A percentile compares a stretch with the other conserved stretches of the same genome.
Evolutionary conservation across 2,113 vertebrate species (phyloP).

Genomic region (Nyctibius bracteatus): DNA sequence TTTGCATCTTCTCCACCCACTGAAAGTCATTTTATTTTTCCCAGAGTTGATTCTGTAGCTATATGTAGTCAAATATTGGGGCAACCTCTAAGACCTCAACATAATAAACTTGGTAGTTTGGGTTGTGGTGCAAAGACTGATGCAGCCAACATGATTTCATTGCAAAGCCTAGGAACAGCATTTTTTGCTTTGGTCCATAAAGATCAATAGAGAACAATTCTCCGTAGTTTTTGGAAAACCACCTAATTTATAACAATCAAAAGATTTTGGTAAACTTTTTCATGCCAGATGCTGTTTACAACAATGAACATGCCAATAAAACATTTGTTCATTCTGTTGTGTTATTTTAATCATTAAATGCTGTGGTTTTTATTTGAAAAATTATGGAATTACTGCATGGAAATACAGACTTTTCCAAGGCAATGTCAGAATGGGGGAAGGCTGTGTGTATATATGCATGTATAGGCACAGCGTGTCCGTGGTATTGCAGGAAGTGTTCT

Average conservation of each 20-base stretch:
- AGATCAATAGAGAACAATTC: constrained; percentile 70
- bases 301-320: constrained; percentile 96
- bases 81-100: constrained; percentile 59
- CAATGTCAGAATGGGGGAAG: neutral
- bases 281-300: constrained; percentile 94
- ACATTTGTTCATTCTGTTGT: constrained; percentile 79
- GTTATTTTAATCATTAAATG: constrained; percentile 76
- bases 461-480: too few relatives aligned
- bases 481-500: neutral
- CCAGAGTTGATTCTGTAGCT: constrained; percentile 64
- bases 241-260: constrained; percentile 82
- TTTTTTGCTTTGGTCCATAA: constrained; percentile 70
- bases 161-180: constrained; percentile 64
- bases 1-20: constrained; percentile 66
- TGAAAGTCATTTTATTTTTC: constrained; percentile 62
- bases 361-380: constrained; percentile 43
- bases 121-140: constrained; percentile 58
- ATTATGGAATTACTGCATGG: neutral
- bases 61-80: constrained; percentile 59
- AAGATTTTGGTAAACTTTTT: constrained; percentile 82
- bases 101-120: constrained; percentile 57
- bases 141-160: constrained; percentile 65
- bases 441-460: neutral
- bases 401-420: neutral
- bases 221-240: constrained; percentile 69